phyloP scores from a whole-genome alignment of 2,888 invertebrate species.

The Taenaris catops region DNA sequence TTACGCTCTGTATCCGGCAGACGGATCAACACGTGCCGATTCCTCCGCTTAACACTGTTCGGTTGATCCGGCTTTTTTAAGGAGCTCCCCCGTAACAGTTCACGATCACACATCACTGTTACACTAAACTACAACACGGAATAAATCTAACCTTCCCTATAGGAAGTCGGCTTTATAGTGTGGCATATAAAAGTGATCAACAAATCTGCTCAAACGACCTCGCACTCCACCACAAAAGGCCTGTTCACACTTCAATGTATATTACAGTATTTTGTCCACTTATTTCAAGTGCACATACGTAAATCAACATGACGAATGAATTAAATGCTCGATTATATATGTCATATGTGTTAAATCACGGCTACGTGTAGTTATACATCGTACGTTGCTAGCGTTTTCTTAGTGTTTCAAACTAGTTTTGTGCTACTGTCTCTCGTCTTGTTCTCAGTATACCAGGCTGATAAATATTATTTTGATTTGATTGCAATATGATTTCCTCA shows the following conservation, averaged over 20 bases:
- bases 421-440: too few species aligned
- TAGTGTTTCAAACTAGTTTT: too few species aligned
- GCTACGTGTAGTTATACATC: too few species aligned
- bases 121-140: constrained; percentile 18
- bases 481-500: too few species aligned
- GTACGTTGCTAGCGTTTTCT: too few species aligned
- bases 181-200: constrained; percentile 23
- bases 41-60: constrained; percentile 33
- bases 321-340: too few species aligned
- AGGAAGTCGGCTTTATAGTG: constrained; percentile 26
- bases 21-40: constrained; percentile 53
- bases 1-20: constrained; percentile 44
- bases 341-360: too few species aligned
- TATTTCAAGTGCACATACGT: background rate
- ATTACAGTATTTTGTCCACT: background rate
- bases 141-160: constrained; percentile 14
- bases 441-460: too few species aligned
- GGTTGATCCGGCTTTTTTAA: constrained; percentile 39
- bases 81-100: constrained; percentile 49
- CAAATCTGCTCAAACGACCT: constrained; percentile 26
- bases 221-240: constrained; percentile 25
- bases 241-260: constrained; percentile 18
- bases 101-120: constrained; percentile 47
- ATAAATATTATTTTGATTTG: too few species aligned
- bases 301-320: constrained; percentile 9